These are phyloP conservation scores for Herminia tarsipennalis DNA, from an alignment of 2,888 invertebrate genomes.

Conservation along the genomic window DNA sequence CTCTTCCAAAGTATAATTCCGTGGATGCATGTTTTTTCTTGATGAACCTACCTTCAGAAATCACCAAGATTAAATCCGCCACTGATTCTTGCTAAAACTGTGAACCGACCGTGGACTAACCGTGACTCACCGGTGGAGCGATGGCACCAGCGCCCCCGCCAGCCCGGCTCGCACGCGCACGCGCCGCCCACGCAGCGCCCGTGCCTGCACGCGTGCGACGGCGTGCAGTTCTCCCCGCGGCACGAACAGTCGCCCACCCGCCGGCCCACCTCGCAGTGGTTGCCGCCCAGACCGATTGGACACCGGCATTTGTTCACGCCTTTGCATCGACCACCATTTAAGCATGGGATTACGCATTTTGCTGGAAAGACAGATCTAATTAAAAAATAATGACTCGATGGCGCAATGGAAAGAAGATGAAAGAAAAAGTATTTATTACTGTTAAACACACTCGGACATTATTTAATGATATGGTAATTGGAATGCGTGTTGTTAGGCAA, in stretches of 20 bases:
- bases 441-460: too few relatives aligned
- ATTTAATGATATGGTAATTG: too few relatives aligned
- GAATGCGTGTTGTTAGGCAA: too few relatives aligned
- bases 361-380: constrained; percentile 77
- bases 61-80: too few relatives aligned
- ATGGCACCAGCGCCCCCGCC: constrained; percentile 93
- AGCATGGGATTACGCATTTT: constrained; percentile 95
- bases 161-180: constrained; percentile 93
- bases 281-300: constrained; percentile 92
- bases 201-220: constrained; percentile 91
- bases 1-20: too few relatives aligned
- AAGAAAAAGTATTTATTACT: too few relatives aligned
- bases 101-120: too few relatives aligned
- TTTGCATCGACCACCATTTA: constrained; percentile 95
- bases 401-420: too few relatives aligned
- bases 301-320: constrained; percentile 96
- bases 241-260: constrained; percentile 91
- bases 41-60: too few relatives aligned
- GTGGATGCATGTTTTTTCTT: too few relatives aligned
- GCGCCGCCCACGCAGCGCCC: constrained; percentile 90
- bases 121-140: constrained; percentile 86
- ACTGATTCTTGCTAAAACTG: too few relatives aligned
- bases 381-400: too few relatives aligned
- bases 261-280: constrained; percentile 96
- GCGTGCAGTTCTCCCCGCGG: constrained; percentile 88